Evolutionary conservation across 1,140 invertebrate genomes (phyloP).

Genomic region (Drosophila murphyi): DNA sequence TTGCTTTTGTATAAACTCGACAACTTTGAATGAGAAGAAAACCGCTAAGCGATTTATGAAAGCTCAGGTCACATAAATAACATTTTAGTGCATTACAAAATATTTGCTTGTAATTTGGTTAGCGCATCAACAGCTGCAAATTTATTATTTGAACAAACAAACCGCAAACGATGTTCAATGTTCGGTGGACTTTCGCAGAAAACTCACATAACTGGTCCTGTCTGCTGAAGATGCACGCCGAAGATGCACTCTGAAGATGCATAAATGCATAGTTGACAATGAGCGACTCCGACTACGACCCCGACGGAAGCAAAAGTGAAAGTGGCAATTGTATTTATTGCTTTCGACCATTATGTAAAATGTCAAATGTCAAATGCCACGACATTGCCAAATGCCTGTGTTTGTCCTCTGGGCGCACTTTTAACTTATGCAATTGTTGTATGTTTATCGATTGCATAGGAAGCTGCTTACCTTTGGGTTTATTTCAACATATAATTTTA

Average conservation of each 20-base stretch:
- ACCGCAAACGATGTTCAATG: slow-evolving; percentile 21
- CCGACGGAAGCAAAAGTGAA: slow-evolving; percentile 51
- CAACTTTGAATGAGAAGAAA: slow-evolving; percentile 16
- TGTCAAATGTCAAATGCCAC: slow-evolving; percentile 48
- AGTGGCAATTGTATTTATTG: slow-evolving; percentile 38
- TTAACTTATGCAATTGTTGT: slow-evolving; percentile 22
- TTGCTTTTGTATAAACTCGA: not conserved
- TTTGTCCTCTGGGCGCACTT: slow-evolving; percentile 28
- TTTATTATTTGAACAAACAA: slow-evolving; percentile 41
- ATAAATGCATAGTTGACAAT: slow-evolving; percentile 31
- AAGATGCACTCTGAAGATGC: slow-evolving; percentile 50
- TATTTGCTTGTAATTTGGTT: slow-evolving; percentile 28
- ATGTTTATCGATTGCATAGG: not conserved
- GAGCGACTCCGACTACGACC: slow-evolving; percentile 3
- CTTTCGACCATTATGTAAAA: slow-evolving; percentile 50
- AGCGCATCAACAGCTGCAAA: slow-evolving; percentile 27
- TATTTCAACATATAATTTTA: not conserved
- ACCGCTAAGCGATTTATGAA: slow-evolving; percentile 20
- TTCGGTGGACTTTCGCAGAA: slow-evolving; percentile 27
- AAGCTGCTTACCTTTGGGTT: not conserved
- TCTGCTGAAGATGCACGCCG: slow-evolving; percentile 3
- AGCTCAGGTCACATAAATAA: slow-evolving; percentile 29
- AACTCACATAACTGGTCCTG: slow-evolving; percentile 48
- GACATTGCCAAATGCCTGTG: slow-evolving; percentile 28
- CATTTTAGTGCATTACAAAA: slow-evolving; percentile 36